These are phyloP conservation scores for Riparia riparia DNA, from an alignment of 2,113 vertebrate genomes.

Conservation along the genomic window DNA sequence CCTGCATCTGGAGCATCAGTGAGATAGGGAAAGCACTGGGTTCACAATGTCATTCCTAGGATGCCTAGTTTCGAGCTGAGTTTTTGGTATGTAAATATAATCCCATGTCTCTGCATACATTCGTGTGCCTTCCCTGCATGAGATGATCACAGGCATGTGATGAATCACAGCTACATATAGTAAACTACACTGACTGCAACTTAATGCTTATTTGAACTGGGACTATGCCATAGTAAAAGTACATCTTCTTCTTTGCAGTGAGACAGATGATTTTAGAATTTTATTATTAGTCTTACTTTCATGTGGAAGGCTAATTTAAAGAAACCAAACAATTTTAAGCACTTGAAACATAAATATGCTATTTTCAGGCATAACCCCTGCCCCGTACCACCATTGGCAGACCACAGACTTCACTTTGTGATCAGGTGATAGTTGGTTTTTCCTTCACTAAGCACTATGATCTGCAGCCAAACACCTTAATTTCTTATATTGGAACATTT, in stretches of 20 bases:
- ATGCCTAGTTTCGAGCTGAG: neutral
- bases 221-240: neutral
- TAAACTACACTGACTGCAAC: neutral
- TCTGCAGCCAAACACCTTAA: neutral
- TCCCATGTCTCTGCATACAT: neutral
- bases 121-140: rapidly evolving
- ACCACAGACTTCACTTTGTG: neutral
- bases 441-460: neutral
- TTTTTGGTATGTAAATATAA: neutral
- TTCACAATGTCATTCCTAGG: neutral
- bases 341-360: neutral
- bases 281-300: neutral
- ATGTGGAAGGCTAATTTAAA: neutral
- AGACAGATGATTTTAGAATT: neutral
- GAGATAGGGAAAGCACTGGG: neutral
- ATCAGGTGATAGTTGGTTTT: neutral
- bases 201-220: neutral
- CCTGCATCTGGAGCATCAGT: rapidly evolving
- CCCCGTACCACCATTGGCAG: neutral
- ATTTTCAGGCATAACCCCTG: neutral
- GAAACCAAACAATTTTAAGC: neutral
- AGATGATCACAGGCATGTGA: neutral
- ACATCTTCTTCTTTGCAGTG: neutral
- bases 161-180: neutral
- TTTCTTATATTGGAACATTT: neutral